Conservation (phyloP, 1,140 invertebrate genomes). For the Rhyzopertha dominica region DNA sequence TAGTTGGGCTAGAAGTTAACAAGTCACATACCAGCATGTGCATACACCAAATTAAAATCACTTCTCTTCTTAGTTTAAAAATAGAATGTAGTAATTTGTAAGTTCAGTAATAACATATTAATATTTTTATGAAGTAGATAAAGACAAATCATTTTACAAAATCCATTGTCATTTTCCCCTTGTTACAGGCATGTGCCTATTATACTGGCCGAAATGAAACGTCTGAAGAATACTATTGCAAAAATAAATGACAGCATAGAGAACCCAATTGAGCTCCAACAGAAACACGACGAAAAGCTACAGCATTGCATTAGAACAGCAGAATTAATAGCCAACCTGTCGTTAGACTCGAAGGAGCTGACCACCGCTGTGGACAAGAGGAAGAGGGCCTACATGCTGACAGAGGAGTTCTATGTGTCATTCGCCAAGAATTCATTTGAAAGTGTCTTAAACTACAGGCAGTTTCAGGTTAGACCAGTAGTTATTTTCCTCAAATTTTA, state of each 20-base stretch:
- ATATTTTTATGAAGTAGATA: too few species aligned
- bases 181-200: constrained; percentile 7
- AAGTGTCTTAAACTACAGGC: constrained; percentile 31
- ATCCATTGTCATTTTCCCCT: background rate
- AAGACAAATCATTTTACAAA: too few species aligned
- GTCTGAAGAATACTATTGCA: constrained; percentile 22
- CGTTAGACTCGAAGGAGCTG: constrained; percentile 23
- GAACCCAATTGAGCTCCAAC: constrained; percentile 17
- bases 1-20: too few species aligned
- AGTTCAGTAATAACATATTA: too few species aligned
- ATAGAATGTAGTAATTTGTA: too few species aligned
- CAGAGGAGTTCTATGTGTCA: constrained; percentile 34
- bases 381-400: constrained; percentile 29
- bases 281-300: constrained; percentile 21
- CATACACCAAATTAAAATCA: too few species aligned
- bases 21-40: too few species aligned
- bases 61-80: too few species aligned
- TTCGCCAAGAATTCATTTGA: constrained; percentile 35
- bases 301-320: constrained; percentile 21
- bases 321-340: constrained; percentile 20
- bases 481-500: too few species aligned
- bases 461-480: constrained; percentile 39
- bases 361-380: constrained; percentile 19
- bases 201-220: constrained; percentile 21
- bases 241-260: constrained; percentile 25